Percentiles rank a stretch among this genome's conserved stretches.
Conservation (phyloP, 2,113 vertebrate species). For the Epinephelus fuscoguttatus region DNA sequence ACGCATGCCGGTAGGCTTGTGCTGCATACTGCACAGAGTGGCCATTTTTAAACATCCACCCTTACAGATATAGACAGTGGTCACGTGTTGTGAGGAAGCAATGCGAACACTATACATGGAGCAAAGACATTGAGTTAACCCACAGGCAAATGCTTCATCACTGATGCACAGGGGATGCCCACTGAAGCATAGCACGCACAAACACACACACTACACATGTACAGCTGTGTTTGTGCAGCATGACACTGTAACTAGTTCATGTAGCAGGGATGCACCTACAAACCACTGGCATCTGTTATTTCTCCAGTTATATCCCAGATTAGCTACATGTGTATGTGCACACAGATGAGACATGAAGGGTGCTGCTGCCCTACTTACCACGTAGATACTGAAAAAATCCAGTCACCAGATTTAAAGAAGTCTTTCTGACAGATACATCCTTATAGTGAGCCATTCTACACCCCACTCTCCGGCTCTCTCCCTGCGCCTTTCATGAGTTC, state of each 20-base stretch:
- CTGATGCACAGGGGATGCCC: conserved; percentile 75
- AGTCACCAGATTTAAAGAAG: conserved; percentile 86
- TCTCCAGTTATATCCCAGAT: conserved; percentile 25
- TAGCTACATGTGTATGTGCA: conserved; percentile 15
- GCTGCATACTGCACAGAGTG: conserved; percentile 63
- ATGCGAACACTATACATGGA: conserved; percentile 51
- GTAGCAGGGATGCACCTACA: conserved; percentile 67
- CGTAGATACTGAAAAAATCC: conserved; percentile 87
- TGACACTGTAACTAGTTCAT: conserved; percentile 57
- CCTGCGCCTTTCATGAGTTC: conserved; percentile 75
- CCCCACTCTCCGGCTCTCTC: conserved; percentile 68
- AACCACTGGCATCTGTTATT: conserved; percentile 46
- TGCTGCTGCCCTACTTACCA: conserved; percentile 87
- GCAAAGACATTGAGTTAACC: conserved; percentile 63
- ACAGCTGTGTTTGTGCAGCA: conserved; percentile 66
- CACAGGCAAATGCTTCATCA: conserved; percentile 79
- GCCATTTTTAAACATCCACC: conserved; percentile 80
- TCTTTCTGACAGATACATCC: conserved; percentile 84
- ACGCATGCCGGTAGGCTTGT: conserved; percentile 45
- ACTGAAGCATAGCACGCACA: conserved; percentile 70
- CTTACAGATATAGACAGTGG: conserved; percentile 58
- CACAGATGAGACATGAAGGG: conserved; percentile 32
- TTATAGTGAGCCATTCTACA: conserved; percentile 86
- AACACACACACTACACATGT: conserved; percentile 45
- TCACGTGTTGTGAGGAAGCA: conserved; percentile 75